Conservation (phyloP, 2,797 vertebrate species). For the Tapirus indicus region DNA sequence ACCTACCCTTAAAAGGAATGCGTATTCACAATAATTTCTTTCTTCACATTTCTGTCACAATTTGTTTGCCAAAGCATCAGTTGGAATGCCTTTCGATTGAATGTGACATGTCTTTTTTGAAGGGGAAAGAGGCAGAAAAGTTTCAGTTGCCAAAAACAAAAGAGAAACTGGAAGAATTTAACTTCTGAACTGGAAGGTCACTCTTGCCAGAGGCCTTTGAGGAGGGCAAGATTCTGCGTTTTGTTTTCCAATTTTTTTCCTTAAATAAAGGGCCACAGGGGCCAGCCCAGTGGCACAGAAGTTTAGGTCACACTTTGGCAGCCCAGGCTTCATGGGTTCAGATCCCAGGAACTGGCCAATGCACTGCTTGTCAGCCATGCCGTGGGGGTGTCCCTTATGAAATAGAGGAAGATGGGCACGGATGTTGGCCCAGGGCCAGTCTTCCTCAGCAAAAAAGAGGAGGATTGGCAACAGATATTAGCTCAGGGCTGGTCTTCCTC, state of each 20-base stretch:
- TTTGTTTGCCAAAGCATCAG: neutral
- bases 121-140: constrained; percentile 18
- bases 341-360: too few relatives aligned
- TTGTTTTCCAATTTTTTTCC: neutral
- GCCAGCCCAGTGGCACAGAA: too few relatives aligned
- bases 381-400: too few relatives aligned
- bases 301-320: too few relatives aligned
- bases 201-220: neutral
- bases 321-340: too few relatives aligned
- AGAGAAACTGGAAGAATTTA: constrained; percentile 35
- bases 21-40: neutral
- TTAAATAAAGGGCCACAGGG: neutral
- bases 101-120: neutral
- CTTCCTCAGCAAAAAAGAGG: too few relatives aligned
- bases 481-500: too few relatives aligned
- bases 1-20: neutral
- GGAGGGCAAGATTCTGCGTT: neutral
- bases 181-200: neutral
- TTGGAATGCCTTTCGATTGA: neutral
- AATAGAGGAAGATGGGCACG: too few relatives aligned
- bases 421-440: too few relatives aligned
- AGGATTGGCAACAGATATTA: too few relatives aligned
- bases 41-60: constrained; percentile 55
- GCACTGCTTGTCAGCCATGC: too few relatives aligned
- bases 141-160: constrained; percentile 44